Evolutionary conservation across 1,140 invertebrate genomes (phyloP).

Genomic region (Macrosteles quadrilineatus): DNA sequence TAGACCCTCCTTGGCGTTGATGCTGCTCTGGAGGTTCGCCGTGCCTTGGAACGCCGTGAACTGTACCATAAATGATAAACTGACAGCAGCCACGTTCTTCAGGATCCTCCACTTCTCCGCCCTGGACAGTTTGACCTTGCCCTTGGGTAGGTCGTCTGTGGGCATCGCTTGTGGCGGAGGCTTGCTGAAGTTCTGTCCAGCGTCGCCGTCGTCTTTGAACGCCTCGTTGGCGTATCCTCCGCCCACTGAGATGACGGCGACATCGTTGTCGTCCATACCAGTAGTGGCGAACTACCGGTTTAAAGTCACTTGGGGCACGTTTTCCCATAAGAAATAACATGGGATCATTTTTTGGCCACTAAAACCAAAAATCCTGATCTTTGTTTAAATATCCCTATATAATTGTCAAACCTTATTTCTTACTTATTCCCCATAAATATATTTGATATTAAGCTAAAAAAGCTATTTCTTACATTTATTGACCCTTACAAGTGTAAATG

Average conservation of each 20-base stretch:
- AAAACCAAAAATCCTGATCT: too few relatives aligned
- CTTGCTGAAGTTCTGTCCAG: constrained; percentile 32
- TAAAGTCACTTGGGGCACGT: too few relatives aligned
- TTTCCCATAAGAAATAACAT: too few relatives aligned
- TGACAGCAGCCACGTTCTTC: constrained; percentile 84
- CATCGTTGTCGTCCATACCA: constrained; percentile 21
- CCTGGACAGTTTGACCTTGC: constrained; percentile 74
- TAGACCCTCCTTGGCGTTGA: constrained; percentile 79
- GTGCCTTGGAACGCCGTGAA: constrained; percentile 92
- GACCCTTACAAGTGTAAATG: too few relatives aligned
- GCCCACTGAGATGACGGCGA: constrained; percentile 24
- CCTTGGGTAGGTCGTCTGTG: constrained; percentile 63
- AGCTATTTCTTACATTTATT: too few relatives aligned
- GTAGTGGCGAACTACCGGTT: too few relatives aligned
- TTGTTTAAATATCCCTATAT: too few relatives aligned
- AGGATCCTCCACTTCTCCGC: constrained; percentile 84
- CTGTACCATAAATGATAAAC: constrained; percentile 87
- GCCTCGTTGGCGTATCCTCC: constrained; percentile 65
- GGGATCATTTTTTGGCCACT: too few relatives aligned
- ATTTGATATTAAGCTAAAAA: too few relatives aligned
- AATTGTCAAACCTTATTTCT: too few relatives aligned
- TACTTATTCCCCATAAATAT: too few relatives aligned
- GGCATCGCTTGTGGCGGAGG: constrained; percentile 57
- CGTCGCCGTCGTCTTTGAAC: constrained; percentile 60
- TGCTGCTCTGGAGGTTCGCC: constrained; percentile 85